Conservation (phyloP, 1,140 invertebrate species). For the Nomia melanderi region DNA sequence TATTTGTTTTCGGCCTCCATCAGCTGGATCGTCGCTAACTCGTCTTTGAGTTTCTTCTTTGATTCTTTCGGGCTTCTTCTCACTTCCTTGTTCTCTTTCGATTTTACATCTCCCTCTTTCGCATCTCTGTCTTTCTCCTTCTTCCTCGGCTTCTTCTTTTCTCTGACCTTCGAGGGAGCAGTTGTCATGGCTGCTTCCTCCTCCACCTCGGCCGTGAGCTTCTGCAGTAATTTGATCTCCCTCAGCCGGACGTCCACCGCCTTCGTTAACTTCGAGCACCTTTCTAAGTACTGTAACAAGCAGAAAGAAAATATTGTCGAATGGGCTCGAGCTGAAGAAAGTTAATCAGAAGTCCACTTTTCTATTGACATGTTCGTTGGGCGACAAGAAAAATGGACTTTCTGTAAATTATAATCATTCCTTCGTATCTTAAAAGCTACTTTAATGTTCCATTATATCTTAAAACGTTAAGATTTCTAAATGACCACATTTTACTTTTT, state of each 20-base stretch:
- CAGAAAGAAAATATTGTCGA: not conserved
- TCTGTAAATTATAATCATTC: too few species aligned
- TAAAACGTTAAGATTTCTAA: too few species aligned
- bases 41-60: slow-evolving; percentile 31
- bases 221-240: slow-evolving; percentile 52
- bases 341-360: too few species aligned
- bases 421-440: too few species aligned
- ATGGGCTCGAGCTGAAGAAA: too few species aligned
- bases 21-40: not conserved
- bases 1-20: slow-evolving; percentile 35
- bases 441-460: too few species aligned
- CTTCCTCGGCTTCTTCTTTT: not conserved
- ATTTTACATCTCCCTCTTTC: too few species aligned
- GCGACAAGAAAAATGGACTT: too few species aligned
- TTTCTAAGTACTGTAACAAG: slow-evolving; percentile 38
- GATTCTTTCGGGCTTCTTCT: not conserved
- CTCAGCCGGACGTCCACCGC: slow-evolving; percentile 48
- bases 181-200: not conserved
- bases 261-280: slow-evolving; percentile 41
- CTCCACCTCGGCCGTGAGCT: not conserved
- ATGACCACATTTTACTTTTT: too few species aligned
- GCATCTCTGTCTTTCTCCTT: not conserved
- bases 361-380: too few species aligned
- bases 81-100: not conserved
- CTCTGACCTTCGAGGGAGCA: not conserved